Percentiles rank a stretch among this genome's conserved stretches.
Evolutionary conservation across 2,888 invertebrate genomes (phyloP).

Genomic region (Trissolcus japonicus): DNA sequence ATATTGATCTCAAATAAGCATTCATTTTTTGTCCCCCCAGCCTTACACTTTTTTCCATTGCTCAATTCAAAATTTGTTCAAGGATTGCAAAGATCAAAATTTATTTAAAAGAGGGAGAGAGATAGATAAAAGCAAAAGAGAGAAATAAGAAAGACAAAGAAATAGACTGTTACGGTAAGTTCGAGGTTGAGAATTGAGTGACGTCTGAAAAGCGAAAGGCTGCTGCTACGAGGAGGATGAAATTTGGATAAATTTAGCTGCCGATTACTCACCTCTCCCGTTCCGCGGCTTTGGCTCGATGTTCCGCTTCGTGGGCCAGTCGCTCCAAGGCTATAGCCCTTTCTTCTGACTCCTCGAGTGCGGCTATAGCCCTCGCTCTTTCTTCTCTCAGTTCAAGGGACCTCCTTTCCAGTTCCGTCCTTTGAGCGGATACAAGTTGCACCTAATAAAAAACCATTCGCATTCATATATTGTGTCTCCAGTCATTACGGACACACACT

Average conservation of each 20-base stretch:
- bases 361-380: constrained; percentile 86
- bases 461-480: constrained; percentile 35
- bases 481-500: constrained; percentile 10
- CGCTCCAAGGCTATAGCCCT: constrained; percentile 90
- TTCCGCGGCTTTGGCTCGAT: constrained; percentile 72
- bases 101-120: no score
- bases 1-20: no score
- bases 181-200: constrained; percentile 11
- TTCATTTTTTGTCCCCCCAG: neutral
- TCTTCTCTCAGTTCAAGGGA: constrained; percentile 86
- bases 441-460: constrained; percentile 77
- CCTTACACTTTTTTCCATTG: neutral
- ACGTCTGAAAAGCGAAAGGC: constrained; percentile 53
- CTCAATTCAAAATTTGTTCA: neutral
- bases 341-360: constrained; percentile 93
- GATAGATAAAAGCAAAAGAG: no score
- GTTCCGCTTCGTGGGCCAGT: constrained; percentile 78
- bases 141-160: no score
- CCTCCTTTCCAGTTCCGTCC: constrained; percentile 89
- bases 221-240: constrained; percentile 22
- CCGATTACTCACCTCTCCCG: constrained; percentile 77
- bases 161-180: neutral
- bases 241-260: constrained; percentile 37
- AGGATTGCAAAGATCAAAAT: neutral
- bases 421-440: constrained; percentile 88